Evolutionary conservation across 64 coral and sea anemone genomes (phyloP).

Genomic region (Astreopora myriophthalma): DNA sequence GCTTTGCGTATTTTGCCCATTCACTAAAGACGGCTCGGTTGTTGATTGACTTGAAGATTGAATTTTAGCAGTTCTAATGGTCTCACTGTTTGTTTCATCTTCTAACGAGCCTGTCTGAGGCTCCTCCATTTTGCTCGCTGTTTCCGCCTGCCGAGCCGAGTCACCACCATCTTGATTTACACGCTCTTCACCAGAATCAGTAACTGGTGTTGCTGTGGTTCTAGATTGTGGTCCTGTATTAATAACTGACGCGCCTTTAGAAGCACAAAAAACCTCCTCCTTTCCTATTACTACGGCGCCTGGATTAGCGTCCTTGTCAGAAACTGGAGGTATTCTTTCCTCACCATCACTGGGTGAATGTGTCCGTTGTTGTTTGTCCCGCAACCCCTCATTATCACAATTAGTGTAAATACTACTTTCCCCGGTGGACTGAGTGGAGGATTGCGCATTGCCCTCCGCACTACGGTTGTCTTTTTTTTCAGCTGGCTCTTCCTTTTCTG

Average conservation of each 20-base stretch:
- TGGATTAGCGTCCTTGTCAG: neutral
- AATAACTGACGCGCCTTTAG: constrained; percentile 9
- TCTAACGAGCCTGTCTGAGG: neutral
- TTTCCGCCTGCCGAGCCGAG: neutral
- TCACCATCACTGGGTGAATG: neutral
- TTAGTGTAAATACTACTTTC: neutral
- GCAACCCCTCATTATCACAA: neutral
- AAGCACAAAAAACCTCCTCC: constrained; percentile 67
- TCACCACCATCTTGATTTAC: neutral
- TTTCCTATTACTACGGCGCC: constrained; percentile 38
- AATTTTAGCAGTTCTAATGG: neutral
- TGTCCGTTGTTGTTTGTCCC: neutral
- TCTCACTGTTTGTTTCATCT: neutral
- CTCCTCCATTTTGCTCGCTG: neutral
- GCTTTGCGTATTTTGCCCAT: neutral
- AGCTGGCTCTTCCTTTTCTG: neutral
- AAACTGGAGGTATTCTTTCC: neutral
- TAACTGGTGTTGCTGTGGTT: neutral
- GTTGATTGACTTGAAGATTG: neutral
- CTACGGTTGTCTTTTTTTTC: neutral
- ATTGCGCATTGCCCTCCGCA: neutral
- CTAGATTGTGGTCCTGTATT: neutral
- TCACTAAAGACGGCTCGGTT: neutral
- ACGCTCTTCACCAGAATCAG: neutral
- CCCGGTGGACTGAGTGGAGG: neutral